Evolutionary conservation across 2,797 vertebrate genomes (phyloP), one percentile per base, ranked within the genome.

Genomic region (Sebastes vulpes): DNA sequence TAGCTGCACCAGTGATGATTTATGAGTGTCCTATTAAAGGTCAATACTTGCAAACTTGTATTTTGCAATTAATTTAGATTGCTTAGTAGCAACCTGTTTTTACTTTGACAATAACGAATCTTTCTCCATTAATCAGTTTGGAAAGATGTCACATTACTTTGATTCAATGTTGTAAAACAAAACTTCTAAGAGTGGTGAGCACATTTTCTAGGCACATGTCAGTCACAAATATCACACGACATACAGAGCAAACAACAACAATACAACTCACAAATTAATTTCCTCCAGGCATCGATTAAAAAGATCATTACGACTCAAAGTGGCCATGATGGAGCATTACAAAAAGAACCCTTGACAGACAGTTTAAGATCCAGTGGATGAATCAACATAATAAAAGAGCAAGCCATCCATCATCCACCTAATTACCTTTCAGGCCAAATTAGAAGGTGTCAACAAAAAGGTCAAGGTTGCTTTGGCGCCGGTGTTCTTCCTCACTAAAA

Each of bases 371-470:
- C 65, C 87, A 81, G 72, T 82, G 69, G 73, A 82, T 77, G 81
- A 86, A 92, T 91, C 89, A 89, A 91, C 89, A 90, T 85, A 84
- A 89, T 90, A 91, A 92, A 90, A 92, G 77, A 85, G 81, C 84
- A 85, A 82, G 50, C 75, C 86, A 89, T 94, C 86, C 82, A 88
- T 94, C 92, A 89, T 89, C 77, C 26, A 42, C 56, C 87, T 86
- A 91, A 90, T 94, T 93, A 90, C 86, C 84, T 88, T 84, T 92
- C 89, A 86, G 73, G 63, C 78, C 77, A 88, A 89, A 92, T 92
- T 87, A 92, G 76, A 86, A 60, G 53, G 72, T 69, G 84, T 89
- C 86, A 77, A 58, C 48, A 78, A 57, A 89, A 93, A 93, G 91
- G 86, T 90, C 89, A 89, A 87, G 83, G 88, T 87, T 84, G 77